A percentile compares a stretch with the other conserved stretches of the same genome.
Evolutionary conservation across 2,888 invertebrate species (phyloP).

Genomic region (Scaptomyza tumidula): DNA sequence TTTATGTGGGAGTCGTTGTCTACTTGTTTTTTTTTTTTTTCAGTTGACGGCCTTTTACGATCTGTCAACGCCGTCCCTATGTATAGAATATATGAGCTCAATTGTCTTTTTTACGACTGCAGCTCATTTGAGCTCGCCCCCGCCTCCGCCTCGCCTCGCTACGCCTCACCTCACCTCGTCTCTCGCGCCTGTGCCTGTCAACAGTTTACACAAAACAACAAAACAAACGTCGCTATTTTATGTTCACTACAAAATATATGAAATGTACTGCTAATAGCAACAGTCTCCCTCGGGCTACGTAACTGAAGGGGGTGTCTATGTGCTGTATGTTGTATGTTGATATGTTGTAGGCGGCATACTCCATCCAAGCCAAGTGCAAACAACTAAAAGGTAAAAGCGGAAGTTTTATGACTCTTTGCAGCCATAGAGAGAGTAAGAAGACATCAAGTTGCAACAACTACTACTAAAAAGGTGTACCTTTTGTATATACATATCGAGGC

Average conservation of each 20-base stretch:
- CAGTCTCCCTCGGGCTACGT: slow-evolving; percentile 27
- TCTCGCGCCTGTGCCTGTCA: slow-evolving; percentile 55
- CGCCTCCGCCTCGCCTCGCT: slow-evolving; percentile 12
- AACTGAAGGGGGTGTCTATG: background rate
- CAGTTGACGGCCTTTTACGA: slow-evolving; percentile 81
- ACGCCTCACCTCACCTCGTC: too few species aligned
- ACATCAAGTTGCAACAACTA: slow-evolving; percentile 2
- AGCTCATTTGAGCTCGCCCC: slow-evolving; percentile 67
- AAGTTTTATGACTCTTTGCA: slow-evolving; percentile 60
- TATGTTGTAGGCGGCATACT: slow-evolving; percentile 21
- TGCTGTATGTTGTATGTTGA: slow-evolving; percentile 51
- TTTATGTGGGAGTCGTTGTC: slow-evolving; percentile 72
- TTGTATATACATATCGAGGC: slow-evolving; percentile 29
- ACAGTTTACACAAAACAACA: slow-evolving; percentile 70
- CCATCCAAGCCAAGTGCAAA: slow-evolving; percentile 64
- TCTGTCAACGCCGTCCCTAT: slow-evolving; percentile 79
- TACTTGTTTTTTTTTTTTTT: slow-evolving; percentile 54
- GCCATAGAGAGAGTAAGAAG: background rate
- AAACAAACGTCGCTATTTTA: slow-evolving; percentile 56
- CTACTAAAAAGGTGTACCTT: background rate
- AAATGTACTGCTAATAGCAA: slow-evolving; percentile 79
- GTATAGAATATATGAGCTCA: slow-evolving; percentile 80
- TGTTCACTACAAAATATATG: slow-evolving; percentile 79
- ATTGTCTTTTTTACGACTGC: slow-evolving; percentile 80
- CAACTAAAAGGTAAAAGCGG: slow-evolving; percentile 68